Conservation (phyloP, 2,797 vertebrate species). For the Bufotes viridis region DNA sequence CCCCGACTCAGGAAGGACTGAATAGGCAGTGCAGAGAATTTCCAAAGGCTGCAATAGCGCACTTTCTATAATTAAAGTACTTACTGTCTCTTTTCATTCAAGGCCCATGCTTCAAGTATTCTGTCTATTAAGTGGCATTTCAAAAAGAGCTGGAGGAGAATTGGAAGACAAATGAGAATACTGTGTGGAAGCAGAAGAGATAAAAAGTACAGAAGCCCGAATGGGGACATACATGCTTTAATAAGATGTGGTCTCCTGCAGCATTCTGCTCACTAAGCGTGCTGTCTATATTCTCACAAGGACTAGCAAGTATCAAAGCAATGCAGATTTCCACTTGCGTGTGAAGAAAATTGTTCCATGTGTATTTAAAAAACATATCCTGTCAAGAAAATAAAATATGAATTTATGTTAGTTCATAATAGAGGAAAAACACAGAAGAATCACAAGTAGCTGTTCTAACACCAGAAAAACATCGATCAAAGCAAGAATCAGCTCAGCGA, state of each 20-base stretch:
- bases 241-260: conserved; percentile 84
- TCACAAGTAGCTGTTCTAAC: neutral
- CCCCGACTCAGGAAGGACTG: too few relatives aligned
- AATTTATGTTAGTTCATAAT: neutral
- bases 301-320: conserved; percentile 94
- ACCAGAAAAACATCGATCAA: neutral
- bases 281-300: conserved; percentile 84
- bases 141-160: conserved; percentile 85
- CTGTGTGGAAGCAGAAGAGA: neutral
- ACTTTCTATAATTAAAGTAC: conserved; percentile 66
- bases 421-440: neutral
- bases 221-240: conserved; percentile 87
- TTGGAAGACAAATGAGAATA: neutral
- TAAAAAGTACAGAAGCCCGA: neutral
- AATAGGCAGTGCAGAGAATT: too few relatives aligned
- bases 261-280: conserved; percentile 82
- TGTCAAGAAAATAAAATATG: conserved; percentile 66
- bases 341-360: conserved; percentile 98
- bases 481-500: neutral
- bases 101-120: conserved; percentile 95
- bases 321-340: conserved; percentile 98
- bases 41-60: too few relatives aligned
- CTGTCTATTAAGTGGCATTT: conserved; percentile 96
- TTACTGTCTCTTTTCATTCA: conserved; percentile 98
- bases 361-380: conserved; percentile 99